These are phyloP conservation scores for Aradus depressus DNA, from an alignment of 2,888 invertebrate species.

Conservation along the genomic window DNA sequence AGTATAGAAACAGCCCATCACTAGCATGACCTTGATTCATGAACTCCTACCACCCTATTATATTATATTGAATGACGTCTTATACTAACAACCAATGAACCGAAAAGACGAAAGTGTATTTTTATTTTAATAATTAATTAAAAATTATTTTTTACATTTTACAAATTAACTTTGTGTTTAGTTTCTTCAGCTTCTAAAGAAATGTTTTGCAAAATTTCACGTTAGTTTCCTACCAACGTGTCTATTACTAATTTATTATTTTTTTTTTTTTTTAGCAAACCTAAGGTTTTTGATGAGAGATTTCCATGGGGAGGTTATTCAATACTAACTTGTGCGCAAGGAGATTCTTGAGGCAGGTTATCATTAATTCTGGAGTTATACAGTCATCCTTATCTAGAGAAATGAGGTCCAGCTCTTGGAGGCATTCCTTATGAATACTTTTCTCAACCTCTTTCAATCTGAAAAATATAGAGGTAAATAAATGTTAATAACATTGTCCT, in stretches of 20 bases:
- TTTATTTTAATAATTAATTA: too few species aligned
- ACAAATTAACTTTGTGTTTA: too few species aligned
- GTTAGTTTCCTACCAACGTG: background rate
- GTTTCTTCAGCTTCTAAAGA: too few species aligned
- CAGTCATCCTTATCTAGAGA: conserved; percentile 82
- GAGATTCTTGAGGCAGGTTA: conserved; percentile 64
- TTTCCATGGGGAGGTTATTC: background rate
- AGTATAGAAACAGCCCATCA: too few species aligned
- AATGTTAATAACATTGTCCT: background rate
- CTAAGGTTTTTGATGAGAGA: background rate
- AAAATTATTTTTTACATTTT: too few species aligned
- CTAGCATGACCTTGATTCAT: too few species aligned
- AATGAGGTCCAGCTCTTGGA: conserved; percentile 53
- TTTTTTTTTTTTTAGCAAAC: background rate
- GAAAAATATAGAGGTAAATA: conserved; percentile 31
- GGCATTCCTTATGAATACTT: conserved; percentile 55
- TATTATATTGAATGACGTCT: too few species aligned
- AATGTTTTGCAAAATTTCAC: too few species aligned
- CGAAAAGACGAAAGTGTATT: too few species aligned
- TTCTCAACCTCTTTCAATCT: conserved; percentile 73
- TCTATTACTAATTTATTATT: too few species aligned
- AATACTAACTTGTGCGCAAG: conserved; percentile 40
- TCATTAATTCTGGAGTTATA: conserved; percentile 82
- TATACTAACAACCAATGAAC: too few species aligned
- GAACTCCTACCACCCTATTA: too few species aligned